Conservation (phyloP, 35 echinoderm and acorn worm genomes). For the Acanthaster planci region DNA sequence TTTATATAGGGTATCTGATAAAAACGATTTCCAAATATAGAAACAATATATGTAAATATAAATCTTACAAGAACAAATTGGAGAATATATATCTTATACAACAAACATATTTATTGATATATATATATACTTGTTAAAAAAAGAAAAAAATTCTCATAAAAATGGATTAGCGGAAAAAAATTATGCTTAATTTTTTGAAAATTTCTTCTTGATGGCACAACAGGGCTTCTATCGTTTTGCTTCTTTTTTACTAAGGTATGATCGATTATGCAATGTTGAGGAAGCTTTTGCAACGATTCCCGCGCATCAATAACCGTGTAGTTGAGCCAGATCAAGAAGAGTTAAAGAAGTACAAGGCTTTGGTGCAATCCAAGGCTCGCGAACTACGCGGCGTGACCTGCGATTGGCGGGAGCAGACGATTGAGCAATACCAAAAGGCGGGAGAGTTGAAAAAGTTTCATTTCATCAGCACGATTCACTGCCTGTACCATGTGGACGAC, state of each 20-base stretch:
- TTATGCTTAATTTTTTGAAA: not conserved
- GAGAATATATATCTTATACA: too few relatives aligned
- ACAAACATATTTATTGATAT: not conserved
- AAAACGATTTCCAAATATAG: too few relatives aligned
- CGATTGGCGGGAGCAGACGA: conserved; percentile 31
- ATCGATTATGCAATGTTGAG: conserved; percentile 16
- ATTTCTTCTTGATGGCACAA: conserved; percentile 11
- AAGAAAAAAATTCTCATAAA: not conserved
- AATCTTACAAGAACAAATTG: too few relatives aligned
- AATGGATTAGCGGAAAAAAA: not conserved
- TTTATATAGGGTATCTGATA: too few relatives aligned
- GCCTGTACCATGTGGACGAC: conserved; percentile 48
- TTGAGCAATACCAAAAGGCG: not conserved
- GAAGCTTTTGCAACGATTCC: conserved; percentile 27
- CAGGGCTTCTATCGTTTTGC: not conserved
- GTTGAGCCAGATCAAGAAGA: conserved; percentile 26
- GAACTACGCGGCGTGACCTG: conserved; percentile 7
- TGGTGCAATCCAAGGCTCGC: conserved; percentile 10
- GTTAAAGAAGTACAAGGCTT: conserved; percentile 8
- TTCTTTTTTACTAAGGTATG: conserved; percentile 16
- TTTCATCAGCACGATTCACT: conserved; percentile 48
- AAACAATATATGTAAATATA: too few relatives aligned
- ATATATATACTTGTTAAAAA: not conserved
- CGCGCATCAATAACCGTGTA: conserved; percentile 32
- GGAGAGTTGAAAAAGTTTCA: conserved; percentile 22